Conservation (phyloP, 2,888 invertebrate genomes). For the Agelastica alni region DNA sequence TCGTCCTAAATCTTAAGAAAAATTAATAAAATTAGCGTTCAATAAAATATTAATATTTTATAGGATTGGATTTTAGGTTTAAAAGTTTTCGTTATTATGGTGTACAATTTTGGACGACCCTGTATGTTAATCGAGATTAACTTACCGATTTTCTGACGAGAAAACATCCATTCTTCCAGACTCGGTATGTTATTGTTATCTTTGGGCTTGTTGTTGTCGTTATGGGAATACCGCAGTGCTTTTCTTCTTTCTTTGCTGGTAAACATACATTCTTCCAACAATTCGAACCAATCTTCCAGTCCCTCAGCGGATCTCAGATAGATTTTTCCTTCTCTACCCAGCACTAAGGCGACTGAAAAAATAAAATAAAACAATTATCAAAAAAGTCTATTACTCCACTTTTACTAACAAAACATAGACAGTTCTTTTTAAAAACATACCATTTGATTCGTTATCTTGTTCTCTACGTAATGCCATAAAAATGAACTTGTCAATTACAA, state of each 20-base stretch:
- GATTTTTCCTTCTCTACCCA: slow-evolving; percentile 59
- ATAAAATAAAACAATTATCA: slow-evolving; percentile 7
- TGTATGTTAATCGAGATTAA: too few relatives aligned
- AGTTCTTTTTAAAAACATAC: too few relatives aligned
- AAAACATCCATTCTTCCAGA: slow-evolving; percentile 62
- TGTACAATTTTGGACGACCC: too few relatives aligned
- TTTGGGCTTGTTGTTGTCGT: slow-evolving; percentile 51
- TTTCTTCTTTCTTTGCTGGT: slow-evolving; percentile 67
- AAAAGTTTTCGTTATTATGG: too few relatives aligned
- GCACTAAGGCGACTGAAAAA: slow-evolving; percentile 60
- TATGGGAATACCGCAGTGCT: slow-evolving; percentile 60
- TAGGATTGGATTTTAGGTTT: too few relatives aligned
- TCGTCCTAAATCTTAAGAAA: slow-evolving; percentile 50
- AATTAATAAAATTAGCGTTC: too few relatives aligned
- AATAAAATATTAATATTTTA: too few relatives aligned
- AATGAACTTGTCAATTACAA: too few relatives aligned
- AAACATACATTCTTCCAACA: slow-evolving; percentile 67
- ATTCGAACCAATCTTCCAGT: slow-evolving; percentile 68
- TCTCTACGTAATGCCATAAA: too few relatives aligned
- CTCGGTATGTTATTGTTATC: slow-evolving; percentile 56
- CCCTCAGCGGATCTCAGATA: slow-evolving; percentile 60
- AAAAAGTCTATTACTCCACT: too few relatives aligned
- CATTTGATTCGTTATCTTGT: too few relatives aligned
- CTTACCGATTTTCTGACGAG: slow-evolving; percentile 58
- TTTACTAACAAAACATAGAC: too few relatives aligned